Evolutionary conservation across 1,140 invertebrate species (phyloP).

Genomic region (Octopus sinensis): DNA sequence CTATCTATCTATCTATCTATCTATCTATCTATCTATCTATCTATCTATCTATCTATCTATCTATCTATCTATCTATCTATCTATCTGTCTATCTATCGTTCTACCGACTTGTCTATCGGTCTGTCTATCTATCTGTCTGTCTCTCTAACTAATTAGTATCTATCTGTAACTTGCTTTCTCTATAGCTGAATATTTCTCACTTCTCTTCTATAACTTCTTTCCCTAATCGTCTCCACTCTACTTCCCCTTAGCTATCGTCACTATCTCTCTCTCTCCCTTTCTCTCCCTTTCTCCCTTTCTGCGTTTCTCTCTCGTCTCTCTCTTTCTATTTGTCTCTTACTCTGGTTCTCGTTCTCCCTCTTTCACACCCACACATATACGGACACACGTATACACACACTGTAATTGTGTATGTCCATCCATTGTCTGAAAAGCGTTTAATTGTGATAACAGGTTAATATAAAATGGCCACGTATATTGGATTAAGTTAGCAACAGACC

Average conservation of each 20-base stretch:
- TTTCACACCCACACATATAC: too few species aligned
- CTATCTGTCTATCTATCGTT: background rate
- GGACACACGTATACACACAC: too few species aligned
- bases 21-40: background rate
- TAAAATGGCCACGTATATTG: too few species aligned
- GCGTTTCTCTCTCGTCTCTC: background rate
- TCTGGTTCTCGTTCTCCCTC: too few species aligned
- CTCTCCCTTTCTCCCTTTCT: too few species aligned
- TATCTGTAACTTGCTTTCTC: background rate
- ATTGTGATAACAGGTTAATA: too few species aligned
- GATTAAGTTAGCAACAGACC: too few species aligned
- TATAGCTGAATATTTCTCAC: background rate
- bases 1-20: slow-evolving; percentile 3
- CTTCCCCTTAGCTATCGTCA: background rate
- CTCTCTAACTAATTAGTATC: background rate
- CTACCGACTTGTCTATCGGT: background rate
- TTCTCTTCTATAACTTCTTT: background rate
- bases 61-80: background rate
- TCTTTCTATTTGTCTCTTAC: too few species aligned
- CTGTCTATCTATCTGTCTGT: background rate
- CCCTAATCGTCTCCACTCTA: background rate
- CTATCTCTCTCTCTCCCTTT: background rate
- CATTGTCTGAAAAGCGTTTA: too few species aligned
- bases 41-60: background rate
- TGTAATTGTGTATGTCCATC: too few species aligned